A percentile compares a stretch with the other conserved stretches of the same genome.
Conservation (phyloP, 2,113 vertebrate genomes). For the Glaucidium brasilianum region DNA sequence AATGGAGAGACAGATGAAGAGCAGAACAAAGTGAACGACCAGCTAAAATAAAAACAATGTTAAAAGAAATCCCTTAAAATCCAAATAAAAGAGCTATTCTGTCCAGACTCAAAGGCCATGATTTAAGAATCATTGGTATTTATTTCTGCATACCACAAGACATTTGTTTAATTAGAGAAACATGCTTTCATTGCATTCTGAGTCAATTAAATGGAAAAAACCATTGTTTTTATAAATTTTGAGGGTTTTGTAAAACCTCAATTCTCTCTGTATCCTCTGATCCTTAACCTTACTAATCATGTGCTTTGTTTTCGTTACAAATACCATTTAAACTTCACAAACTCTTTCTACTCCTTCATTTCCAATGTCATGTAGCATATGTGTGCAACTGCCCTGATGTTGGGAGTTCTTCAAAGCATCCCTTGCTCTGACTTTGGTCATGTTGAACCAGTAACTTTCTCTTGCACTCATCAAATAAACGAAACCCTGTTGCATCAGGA, state of each 20-base stretch:
- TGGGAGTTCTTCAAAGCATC: neutral
- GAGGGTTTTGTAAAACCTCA: constrained; percentile 20
- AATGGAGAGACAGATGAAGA: neutral
- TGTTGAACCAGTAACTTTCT: neutral
- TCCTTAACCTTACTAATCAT: constrained; percentile 44
- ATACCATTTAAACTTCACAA: constrained; percentile 9
- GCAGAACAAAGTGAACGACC: neutral
- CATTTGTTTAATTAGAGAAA: constrained; percentile 59
- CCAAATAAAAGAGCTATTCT: neutral
- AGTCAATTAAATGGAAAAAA: constrained; percentile 48
- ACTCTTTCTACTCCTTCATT: neutral
- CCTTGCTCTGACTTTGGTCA: neutral
- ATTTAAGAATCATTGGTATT: constrained; percentile 47
- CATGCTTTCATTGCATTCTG: constrained; percentile 44
- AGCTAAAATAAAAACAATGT: neutral
- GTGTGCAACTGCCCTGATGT: neutral
- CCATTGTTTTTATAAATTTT: neutral
- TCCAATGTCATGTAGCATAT: neutral
- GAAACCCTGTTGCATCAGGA: neutral
- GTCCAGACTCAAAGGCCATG: neutral
- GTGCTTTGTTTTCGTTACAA: constrained; percentile 41
- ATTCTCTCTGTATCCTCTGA: constrained; percentile 38
- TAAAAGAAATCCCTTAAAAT: neutral
- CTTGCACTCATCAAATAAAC: neutral
- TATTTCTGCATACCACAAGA: constrained; percentile 47